A percentile compares a stretch with the other conserved stretches of the same genome.
Conservation (phyloP, 1,140 invertebrate species). For the Ceratitis capitata region DNA sequence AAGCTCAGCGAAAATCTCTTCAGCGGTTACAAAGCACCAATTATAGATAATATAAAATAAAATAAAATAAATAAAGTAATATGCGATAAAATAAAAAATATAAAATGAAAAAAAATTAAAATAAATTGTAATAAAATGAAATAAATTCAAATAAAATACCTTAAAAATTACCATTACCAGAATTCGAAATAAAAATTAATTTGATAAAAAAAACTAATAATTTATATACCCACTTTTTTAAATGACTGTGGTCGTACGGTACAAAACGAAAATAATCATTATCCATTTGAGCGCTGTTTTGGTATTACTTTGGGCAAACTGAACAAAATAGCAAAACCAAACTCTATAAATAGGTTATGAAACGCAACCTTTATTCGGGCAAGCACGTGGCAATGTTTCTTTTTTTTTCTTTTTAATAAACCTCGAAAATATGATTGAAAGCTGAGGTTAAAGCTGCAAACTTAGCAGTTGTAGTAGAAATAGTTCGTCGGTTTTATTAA, state of each 20-base stretch:
- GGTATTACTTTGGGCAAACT: not conserved
- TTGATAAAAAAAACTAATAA: not conserved
- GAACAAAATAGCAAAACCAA: not conserved
- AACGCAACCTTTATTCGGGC: not conserved
- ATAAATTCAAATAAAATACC: no score
- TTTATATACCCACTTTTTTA: conserved; percentile 42
- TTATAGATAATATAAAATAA: no score
- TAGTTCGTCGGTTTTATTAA: not conserved
- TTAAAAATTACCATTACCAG: not conserved
- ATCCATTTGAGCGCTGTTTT: conserved; percentile 37
- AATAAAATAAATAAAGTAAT: no score
- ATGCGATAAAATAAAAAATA: no score
- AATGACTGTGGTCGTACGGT: conserved; percentile 40
- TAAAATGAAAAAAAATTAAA: no score
- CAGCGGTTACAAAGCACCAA: not conserved
- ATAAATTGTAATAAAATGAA: no score
- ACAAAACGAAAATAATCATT: conserved; percentile 35
- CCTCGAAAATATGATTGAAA: not conserved
- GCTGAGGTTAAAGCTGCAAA: not conserved
- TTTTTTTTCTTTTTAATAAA: not conserved
- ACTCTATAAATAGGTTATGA: not conserved
- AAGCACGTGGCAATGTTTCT: not conserved
- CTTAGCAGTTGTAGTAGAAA: not conserved
- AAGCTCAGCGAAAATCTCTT: no score
- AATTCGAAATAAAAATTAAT: not conserved